phyloP scores from a whole-genome alignment of 2,797 vertebrate genomes.

The Pagetopsis macropterus region DNA sequence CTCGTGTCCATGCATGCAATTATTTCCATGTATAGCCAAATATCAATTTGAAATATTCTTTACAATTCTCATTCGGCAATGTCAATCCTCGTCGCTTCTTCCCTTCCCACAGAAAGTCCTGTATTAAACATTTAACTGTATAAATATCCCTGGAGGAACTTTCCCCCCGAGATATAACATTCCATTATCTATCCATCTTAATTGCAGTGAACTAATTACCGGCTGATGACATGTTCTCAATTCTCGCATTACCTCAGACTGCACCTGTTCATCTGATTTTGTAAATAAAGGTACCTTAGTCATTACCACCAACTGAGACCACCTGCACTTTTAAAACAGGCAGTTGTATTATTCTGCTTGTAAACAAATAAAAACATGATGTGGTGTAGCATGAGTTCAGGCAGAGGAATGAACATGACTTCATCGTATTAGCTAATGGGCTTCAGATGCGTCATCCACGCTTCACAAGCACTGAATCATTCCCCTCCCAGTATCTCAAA shows the following conservation, averaged over 20 bases:
- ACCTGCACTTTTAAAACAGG: neutral
- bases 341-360: neutral
- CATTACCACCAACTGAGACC: neutral
- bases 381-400: neutral
- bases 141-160: neutral
- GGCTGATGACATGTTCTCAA: neutral
- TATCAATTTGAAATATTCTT: neutral
- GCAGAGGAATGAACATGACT: neutral
- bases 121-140: slow-evolving; percentile 1
- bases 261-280: neutral
- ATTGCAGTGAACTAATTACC: slow-evolving; percentile 9
- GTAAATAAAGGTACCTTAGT: neutral
- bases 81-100: neutral
- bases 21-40: neutral
- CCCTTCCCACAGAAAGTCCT: neutral
- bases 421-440: neutral
- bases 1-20: neutral
- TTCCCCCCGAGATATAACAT: neutral
- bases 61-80: neutral
- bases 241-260: neutral
- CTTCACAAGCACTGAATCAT: neutral
- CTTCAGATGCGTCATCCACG: slow-evolving; percentile 2
- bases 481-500: too few relatives aligned
- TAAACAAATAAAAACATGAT: slow-evolving; percentile 14
- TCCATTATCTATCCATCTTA: slow-evolving; percentile 9